Evolutionary conservation across 2,888 invertebrate genomes (phyloP), one percentile per base, ranked within the genome.

Genomic region (Polyommatus icarus): DNA sequence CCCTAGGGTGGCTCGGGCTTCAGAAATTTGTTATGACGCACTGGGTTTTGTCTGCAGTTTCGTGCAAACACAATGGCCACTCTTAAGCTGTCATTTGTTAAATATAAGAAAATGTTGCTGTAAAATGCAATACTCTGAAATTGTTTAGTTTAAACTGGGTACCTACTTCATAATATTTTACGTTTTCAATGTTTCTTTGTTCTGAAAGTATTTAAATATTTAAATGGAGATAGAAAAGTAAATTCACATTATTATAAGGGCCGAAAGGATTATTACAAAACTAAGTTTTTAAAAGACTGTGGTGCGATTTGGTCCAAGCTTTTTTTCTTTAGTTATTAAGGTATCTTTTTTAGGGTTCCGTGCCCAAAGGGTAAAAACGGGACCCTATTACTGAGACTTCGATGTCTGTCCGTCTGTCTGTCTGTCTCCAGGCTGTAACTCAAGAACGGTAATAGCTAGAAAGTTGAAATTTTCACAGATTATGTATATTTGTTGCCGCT

Each of bases 11-110:
- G 90, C 91, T 89, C 85, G 86, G 87, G 89, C 91, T 90, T 87
- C 89, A 90, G 90, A 92, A 92, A 92, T 93, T 92, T 91, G 92
- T 92, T 93, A 93, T 93, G 93, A 93, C 93, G 93, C 93, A 92
- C 90, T 85, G 87, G 87, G 88, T 88, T 90, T 89, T 88, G 88
- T 90, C 86, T 87, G 85, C 83, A 84, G 86, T 87, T 88, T 88
- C 83, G 83, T 84, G 83, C 84, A 83, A 83, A 85, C 40, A 77
- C 84, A 82, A 82, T 82, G 79, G 80, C 78, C 82, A 78, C 79
- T 82, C 78, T 80, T 79, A 78, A 78, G 78, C 80, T 79, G 79
- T 80, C 75, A 73, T 75, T 75, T 50, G 54, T 54, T 75, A 54
- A 75, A 75, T 75, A 54, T 75, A 75, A 75, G 50, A 29, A 75